Percentiles rank a stretch among this genome's conserved stretches.
phyloP scores from a whole-genome alignment of 2,888 invertebrate species.

The Polydrusus cervinus region DNA sequence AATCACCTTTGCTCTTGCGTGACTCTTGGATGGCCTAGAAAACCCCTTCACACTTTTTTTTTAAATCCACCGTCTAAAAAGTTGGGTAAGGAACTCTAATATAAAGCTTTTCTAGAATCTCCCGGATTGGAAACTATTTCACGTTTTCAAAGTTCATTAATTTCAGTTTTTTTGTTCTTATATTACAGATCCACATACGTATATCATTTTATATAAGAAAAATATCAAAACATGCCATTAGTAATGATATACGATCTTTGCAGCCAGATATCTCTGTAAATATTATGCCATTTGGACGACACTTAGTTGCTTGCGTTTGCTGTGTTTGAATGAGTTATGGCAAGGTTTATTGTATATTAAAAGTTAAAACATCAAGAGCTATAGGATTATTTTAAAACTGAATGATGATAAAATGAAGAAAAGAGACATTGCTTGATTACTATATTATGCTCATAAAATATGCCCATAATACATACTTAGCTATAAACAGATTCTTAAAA shows the following conservation, averaged over 20 bases:
- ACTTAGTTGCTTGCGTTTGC: slow-evolving; percentile 47
- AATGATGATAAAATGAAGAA: neutral
- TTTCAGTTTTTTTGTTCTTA: slow-evolving; percentile 19
- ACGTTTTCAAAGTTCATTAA: slow-evolving; percentile 12
- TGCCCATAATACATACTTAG: too few species aligned
- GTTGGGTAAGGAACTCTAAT: too few species aligned
- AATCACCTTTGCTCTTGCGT: too few species aligned
- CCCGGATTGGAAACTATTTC: neutral
- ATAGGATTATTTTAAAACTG: neutral
- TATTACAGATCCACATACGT: slow-evolving; percentile 49
- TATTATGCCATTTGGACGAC: slow-evolving; percentile 47
- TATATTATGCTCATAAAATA: too few species aligned
- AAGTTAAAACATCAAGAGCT: slow-evolving; percentile 7
- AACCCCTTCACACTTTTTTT: too few species aligned
- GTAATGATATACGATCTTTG: slow-evolving; percentile 45
- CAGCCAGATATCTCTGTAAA: slow-evolving; percentile 49
- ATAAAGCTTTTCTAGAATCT: too few species aligned
- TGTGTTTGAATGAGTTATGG: slow-evolving; percentile 24
- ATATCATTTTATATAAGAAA: slow-evolving; percentile 48
- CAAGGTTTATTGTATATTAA: slow-evolving; percentile 16
- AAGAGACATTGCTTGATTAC: neutral
- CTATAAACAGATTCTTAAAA: too few species aligned
- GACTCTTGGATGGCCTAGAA: too few species aligned
- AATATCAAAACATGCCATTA: slow-evolving; percentile 45
- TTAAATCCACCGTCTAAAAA: too few species aligned